Base-by-base conservation (phyloP, 2,113 vertebrate species). In the Pseudopipra pipra region DNA sequence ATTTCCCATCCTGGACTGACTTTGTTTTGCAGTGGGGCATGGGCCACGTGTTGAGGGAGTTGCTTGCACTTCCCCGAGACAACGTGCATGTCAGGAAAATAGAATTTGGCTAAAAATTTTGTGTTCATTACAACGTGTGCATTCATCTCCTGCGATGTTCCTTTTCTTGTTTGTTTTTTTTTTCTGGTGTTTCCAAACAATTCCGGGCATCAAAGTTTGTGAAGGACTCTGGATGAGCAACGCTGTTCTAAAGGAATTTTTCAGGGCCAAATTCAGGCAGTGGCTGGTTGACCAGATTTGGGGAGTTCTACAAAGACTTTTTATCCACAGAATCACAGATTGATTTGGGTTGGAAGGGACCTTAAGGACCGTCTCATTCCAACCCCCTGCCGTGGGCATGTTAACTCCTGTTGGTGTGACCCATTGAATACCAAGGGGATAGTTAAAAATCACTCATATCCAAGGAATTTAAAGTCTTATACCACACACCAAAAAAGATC, bases 41-140 rank as follows among this genome's bases (percentile, higher is more conserved):
- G 82, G 47, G 71, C 62, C 6, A 3, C 17, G 12, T 62, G 91
- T 87, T 63, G 62, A 89, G 90, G 87, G 76, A 23, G 21, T 59
- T 22, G 89, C 96, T 96, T 94, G 95, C 56, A 11, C 35, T 89
- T 81, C 79, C 46, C 27, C 62, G 52, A 24, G 21, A 68, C 77
- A 79, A 86, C 7, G 20, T 73, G 96, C 96, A 95, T 93, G 97
- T 33, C 19, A 14, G 87, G 56, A 92, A 93, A 84, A 25, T 12
- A 80, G 68, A 80, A 56, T 39, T 61, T 37, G 85, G 77, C 39
- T 18, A 23, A 19, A 58, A 43, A 59, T 85, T 73, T 37, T 6
- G 6, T 25, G 54, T 70, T 21, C 15, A 0, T 49, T 87, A 7
- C 35, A 62, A 49, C 1, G 2, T n/a, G 41, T 89, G 54, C 47